A percentile compares a stretch with the other conserved stretches of the same genome.
phyloP scores from a whole-genome alignment of 2,888 invertebrate genomes.

The Plagodis dolabraria region DNA sequence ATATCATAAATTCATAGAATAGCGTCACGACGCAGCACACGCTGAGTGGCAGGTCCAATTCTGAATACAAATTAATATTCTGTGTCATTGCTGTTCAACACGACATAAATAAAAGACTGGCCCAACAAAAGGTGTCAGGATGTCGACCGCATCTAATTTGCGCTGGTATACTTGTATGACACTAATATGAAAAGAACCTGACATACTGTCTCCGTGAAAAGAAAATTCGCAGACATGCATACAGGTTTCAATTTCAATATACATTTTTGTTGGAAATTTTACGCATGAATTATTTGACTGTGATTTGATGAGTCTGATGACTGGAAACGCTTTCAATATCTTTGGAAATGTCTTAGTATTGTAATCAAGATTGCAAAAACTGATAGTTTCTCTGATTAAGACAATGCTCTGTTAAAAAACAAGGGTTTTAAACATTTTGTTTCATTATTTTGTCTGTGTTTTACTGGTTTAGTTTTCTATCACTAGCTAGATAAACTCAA shows the following conservation, averaged over 20 bases:
- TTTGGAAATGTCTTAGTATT: too few relatives aligned
- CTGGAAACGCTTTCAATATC: too few relatives aligned
- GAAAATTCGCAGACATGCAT: conserved; percentile 6
- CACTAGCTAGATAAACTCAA: too few relatives aligned
- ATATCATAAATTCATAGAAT: too few relatives aligned
- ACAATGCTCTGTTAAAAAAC: too few relatives aligned
- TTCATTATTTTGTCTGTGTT: too few relatives aligned
- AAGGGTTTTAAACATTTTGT: too few relatives aligned
- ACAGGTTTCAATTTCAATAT: conserved; percentile 11
- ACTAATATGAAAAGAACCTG: conserved; percentile 10
- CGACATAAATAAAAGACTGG: conserved; percentile 11
- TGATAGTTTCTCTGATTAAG: too few relatives aligned
- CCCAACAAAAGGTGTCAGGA: conserved; percentile 20
- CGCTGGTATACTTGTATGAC: conserved; percentile 10
- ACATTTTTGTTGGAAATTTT: conserved; percentile 1
- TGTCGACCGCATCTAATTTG: conserved; percentile 24
- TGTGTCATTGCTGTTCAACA: conserved; percentile 10
- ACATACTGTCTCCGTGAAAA: conserved; percentile 5
- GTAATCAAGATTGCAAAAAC: too few relatives aligned
- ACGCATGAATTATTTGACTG: background rate
- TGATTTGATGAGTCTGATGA: too few relatives aligned
- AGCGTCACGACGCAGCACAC: background rate
- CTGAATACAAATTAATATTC: conserved; percentile 13
- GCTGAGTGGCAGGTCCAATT: background rate
- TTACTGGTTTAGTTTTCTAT: too few relatives aligned